phyloP scores from a whole-genome alignment of 2,113 vertebrate genomes.

The Lophura nycthemera region DNA sequence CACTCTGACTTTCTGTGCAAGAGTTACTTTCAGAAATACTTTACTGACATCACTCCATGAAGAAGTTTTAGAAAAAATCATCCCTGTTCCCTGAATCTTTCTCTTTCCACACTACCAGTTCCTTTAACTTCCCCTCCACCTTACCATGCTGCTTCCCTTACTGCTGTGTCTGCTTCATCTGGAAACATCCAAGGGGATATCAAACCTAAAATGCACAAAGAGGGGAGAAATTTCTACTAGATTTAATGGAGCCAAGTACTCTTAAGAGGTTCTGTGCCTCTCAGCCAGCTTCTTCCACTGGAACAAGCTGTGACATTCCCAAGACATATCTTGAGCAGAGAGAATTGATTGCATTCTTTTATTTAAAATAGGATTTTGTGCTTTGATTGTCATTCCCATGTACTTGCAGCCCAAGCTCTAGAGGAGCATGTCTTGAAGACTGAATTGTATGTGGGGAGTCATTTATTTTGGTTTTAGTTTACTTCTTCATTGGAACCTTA shows the following conservation, averaged over 20 bases:
- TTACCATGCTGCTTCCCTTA: rapidly evolving
- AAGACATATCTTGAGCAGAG: background rate
- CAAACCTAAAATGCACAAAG: background rate
- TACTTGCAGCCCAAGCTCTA: background rate
- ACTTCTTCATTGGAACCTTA: background rate
- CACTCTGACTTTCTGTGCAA: background rate
- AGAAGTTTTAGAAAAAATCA: background rate
- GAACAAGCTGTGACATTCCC: background rate
- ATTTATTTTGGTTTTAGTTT: background rate
- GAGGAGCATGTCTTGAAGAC: background rate
- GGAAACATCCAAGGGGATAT: background rate
- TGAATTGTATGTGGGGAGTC: background rate
- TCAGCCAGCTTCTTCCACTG: background rate
- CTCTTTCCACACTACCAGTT: background rate
- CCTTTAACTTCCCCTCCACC: background rate
- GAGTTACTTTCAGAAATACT: background rate
- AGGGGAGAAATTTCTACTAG: background rate
- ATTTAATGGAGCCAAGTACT: background rate
- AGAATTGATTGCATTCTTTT: background rate
- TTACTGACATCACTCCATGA: background rate
- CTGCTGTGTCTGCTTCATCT: background rate
- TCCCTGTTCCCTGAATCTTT: background rate
- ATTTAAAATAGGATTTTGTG: background rate
- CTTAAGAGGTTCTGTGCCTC: background rate
- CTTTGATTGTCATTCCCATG: background rate